These are phyloP conservation scores for Brevimyrus niger DNA, from an alignment of 2,113 vertebrate genomes.

Conservation along the genomic window DNA sequence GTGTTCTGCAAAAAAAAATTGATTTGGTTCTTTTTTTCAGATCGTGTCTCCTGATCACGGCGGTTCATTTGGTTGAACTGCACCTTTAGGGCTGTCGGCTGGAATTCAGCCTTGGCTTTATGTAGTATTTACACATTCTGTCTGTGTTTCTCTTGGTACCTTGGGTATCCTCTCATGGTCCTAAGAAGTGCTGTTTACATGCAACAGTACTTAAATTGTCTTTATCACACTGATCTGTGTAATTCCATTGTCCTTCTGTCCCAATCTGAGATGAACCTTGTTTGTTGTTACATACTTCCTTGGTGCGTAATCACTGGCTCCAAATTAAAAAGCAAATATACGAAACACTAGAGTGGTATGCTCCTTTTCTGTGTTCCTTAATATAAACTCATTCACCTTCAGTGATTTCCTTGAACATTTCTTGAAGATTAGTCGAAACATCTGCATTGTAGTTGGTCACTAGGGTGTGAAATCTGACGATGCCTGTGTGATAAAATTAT, in stretches of 20 bases:
- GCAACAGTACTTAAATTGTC: neutral
- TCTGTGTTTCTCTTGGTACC: neutral
- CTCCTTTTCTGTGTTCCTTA: neutral
- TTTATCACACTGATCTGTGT: neutral
- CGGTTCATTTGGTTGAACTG: neutral
- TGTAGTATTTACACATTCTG: neutral
- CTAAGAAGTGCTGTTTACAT: neutral
- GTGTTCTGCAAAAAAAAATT: neutral
- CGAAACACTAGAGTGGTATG: neutral
- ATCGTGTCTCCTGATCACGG: neutral
- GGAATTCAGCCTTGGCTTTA: neutral
- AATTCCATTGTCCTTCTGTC: neutral
- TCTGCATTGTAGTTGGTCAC: neutral
- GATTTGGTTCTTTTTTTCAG: neutral
- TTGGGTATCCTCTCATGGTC: neutral
- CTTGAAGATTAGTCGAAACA: neutral
- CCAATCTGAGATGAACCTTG: neutral
- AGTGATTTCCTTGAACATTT: neutral
- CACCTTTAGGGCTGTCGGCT: neutral
- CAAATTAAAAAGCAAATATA: neutral
- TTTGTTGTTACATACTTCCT: neutral
- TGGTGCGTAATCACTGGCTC: neutral
- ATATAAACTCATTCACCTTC: neutral
- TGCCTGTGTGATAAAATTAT: neutral
- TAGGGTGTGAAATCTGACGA: neutral